Conservation (phyloP, 53 echinoderm and acorn worm species). For the Temnopleurus reevesii region DNA sequence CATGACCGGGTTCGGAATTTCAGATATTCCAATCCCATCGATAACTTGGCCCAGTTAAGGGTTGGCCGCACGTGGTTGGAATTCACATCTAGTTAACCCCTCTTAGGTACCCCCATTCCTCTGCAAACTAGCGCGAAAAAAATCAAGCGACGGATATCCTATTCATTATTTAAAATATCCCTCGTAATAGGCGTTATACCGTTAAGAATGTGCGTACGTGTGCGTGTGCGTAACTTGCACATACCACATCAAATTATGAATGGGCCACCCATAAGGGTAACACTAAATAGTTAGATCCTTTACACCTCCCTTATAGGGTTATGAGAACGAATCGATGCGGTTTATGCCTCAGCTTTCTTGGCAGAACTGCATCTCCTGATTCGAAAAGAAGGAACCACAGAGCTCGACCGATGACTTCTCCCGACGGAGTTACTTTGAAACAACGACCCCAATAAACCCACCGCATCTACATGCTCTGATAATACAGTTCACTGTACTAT, state of each 20-base stretch:
- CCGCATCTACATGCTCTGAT: neutral
- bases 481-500: conserved; percentile 11
- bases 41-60: conserved; percentile 51
- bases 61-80: conserved; percentile 48
- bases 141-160: neutral
- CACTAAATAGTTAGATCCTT: neutral
- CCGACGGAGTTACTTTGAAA: neutral
- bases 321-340: neutral
- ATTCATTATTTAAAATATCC: neutral
- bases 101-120: conserved; percentile 44
- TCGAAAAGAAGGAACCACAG: neutral
- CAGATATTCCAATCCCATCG: conserved; percentile 32
- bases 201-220: neutral
- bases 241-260: conserved; percentile 23
- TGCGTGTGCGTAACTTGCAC: neutral
- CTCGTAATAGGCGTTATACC: neutral
- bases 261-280: conserved; percentile 43
- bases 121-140: neutral
- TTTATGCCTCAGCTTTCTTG: conserved; percentile 2
- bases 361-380: neutral
- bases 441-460: conserved; percentile 4
- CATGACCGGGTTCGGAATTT: conserved; percentile 52
- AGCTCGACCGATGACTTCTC: conserved; percentile 1
- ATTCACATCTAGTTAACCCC: conserved; percentile 44
- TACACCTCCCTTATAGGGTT: conserved; percentile 9